Conservation (phyloP, 2,888 invertebrate genomes). For the Drosophila antonietae region DNA sequence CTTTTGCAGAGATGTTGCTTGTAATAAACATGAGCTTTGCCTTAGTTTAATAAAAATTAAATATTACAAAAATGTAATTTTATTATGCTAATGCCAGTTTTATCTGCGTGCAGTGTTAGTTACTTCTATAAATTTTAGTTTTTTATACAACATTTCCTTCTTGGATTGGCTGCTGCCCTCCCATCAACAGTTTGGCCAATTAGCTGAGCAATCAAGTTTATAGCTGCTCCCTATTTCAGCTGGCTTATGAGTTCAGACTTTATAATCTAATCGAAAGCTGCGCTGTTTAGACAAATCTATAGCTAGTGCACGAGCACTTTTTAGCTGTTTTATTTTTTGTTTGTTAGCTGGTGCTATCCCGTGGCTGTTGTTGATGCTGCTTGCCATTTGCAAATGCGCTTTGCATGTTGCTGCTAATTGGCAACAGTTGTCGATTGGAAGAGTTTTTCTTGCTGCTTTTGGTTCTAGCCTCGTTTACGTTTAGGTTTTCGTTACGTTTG, state of each 20-base stretch:
- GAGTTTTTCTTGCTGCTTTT: slow-evolving; percentile 39
- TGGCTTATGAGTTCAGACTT: slow-evolving; percentile 8
- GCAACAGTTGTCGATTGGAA: slow-evolving; percentile 77
- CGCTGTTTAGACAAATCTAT: slow-evolving; percentile 30
- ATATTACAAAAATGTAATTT: neutral
- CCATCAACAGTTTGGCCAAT: slow-evolving; percentile 9
- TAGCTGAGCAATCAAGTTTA: slow-evolving; percentile 41
- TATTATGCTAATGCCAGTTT: neutral
- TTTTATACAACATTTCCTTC: slow-evolving; percentile 1
- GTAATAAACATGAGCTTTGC: too few relatives aligned
- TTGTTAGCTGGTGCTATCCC: slow-evolving; percentile 1
- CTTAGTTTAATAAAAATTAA: too few relatives aligned
- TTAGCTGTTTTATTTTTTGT: slow-evolving; percentile 3
- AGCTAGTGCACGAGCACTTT: slow-evolving; percentile 24
- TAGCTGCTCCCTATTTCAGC: slow-evolving; percentile 20
- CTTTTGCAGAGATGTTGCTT: too few relatives aligned
- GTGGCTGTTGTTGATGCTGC: slow-evolving; percentile 5
- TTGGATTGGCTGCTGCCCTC: neutral
- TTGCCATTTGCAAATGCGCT: slow-evolving; percentile 71
- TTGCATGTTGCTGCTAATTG: slow-evolving; percentile 79
- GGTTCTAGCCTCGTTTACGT: slow-evolving; percentile 55
- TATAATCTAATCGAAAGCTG: slow-evolving; percentile 42
- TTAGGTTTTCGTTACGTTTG: slow-evolving; percentile 32
- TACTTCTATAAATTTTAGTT: neutral
- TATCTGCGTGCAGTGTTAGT: neutral